Percentiles rank a stretch among this genome's conserved stretches.
Conservation (phyloP, 2,797 vertebrate species). For the Philypnodon macrostomus region DNA sequence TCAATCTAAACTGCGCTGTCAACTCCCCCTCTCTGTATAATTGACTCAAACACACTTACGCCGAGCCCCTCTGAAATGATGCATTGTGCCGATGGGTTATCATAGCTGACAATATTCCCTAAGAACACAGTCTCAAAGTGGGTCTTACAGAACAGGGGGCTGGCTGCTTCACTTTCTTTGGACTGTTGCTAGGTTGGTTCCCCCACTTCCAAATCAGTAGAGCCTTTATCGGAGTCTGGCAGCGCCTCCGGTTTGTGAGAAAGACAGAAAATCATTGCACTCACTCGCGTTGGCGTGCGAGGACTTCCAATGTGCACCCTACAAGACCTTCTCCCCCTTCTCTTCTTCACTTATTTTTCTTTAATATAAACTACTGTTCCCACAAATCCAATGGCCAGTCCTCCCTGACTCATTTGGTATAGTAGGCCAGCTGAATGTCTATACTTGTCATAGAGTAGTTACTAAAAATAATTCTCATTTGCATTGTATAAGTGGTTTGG, state of each 20-base stretch:
- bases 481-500: too few species aligned
- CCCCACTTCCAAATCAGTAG: conserved; percentile 55
- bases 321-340: conserved; percentile 33
- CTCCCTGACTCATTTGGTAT: too few species aligned
- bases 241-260: conserved; percentile 45
- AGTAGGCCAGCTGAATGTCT: too few species aligned
- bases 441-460: too few species aligned
- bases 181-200: conserved; percentile 70
- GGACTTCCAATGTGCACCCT: conserved; percentile 68
- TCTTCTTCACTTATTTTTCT: too few species aligned
- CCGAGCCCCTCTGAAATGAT: conserved; percentile 60
- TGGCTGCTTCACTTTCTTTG: conserved; percentile 72
- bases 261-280: conserved; percentile 50
- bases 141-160: conserved; percentile 56
- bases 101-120: conserved; percentile 61
- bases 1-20: conserved; percentile 40
- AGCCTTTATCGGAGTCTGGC: conserved; percentile 70
- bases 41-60: conserved; percentile 63
- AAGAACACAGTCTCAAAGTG: conserved; percentile 55
- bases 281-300: conserved; percentile 72
- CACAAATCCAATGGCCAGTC: too few species aligned
- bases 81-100: conserved; percentile 67
- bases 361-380: too few species aligned
- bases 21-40: conserved; percentile 70
- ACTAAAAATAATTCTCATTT: too few species aligned